Base-by-base conservation (phyloP, 2,113 vertebrate genomes). In the Mugil cephalus region DNA sequence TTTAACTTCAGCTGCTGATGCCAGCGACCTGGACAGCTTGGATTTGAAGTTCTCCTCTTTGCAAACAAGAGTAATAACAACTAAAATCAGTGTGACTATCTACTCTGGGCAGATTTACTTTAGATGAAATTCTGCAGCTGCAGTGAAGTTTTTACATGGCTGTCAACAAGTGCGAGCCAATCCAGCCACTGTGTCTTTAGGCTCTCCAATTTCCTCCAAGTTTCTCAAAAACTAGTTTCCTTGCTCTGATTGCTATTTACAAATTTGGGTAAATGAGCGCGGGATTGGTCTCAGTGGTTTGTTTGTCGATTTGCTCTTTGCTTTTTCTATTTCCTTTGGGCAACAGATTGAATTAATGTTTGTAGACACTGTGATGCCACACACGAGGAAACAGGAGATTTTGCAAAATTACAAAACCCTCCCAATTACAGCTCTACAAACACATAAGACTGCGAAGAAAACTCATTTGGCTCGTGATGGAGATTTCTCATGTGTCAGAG, bases 331-430 rank as follows among this genome's bases (percentile, higher is more conserved):
- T 90, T 94, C 92, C 93, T 94, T 91, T 93, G 91, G 92, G 94
- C 90, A 84, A 89, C 88, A 89, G 92, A 94, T 89, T 92, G 85
- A 94, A 94, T 94, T 92, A 92, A 92, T 92, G 85, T 94, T 91
- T 92, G 92, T 91, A 88, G 92, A 90, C 93, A 89, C 85, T 80
- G 69, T 79, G 88, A 91, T 84, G 88, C 86, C 79, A 90, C 90
- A 93, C 92, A 91, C 77, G 88, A 93, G 89, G 79, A 90, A 88
- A 92, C 87, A 81, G 89, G 85, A 93, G 80, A 92, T 89, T 90
- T 85, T 72, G 77, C 84, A 91, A 93, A 93, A 93, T 89, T 87
- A 85, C 87, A 91, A 87, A 87, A 88, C 85, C 81, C 83, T 87
- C 55, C 84, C 91, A 93, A 94, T 94, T 94, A 93, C 85, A 83